Conservation (phyloP, 2,113 vertebrate genomes). For the Hemicordylus capensis region DNA sequence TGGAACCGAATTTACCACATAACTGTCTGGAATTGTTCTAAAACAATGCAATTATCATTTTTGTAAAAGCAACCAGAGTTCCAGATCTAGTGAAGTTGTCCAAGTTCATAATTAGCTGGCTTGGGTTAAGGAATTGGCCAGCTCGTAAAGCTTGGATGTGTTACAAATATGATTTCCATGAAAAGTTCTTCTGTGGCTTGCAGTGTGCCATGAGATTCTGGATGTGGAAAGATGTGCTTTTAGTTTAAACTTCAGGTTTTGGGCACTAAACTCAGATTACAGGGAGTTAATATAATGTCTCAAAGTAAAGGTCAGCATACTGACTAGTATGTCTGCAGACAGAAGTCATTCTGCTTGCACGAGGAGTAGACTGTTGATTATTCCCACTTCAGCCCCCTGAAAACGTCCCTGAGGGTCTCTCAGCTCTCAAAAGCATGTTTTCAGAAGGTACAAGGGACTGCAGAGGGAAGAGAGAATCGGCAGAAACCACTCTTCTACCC, state of each 20-base stretch:
- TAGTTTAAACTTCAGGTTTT: background rate
- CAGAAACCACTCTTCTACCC: too few relatives aligned
- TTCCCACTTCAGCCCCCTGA: too few relatives aligned
- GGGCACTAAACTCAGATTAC: background rate
- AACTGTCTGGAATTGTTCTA: constrained; percentile 29
- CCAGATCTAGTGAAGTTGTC: background rate
- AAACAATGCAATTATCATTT: background rate
- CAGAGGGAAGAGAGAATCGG: too few relatives aligned
- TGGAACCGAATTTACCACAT: constrained; percentile 25
- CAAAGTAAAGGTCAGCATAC: too few relatives aligned
- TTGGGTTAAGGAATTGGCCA: background rate
- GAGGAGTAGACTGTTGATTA: too few relatives aligned
- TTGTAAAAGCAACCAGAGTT: background rate
- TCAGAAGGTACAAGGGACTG: too few relatives aligned
- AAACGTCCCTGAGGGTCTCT: too few relatives aligned
- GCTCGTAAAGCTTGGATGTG: background rate
- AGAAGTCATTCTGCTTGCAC: too few relatives aligned
- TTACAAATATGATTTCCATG: background rate
- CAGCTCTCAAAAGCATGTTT: too few relatives aligned
- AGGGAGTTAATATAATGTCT: background rate
- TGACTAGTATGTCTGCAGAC: too few relatives aligned
- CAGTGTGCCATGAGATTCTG: background rate
- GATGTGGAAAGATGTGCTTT: background rate
- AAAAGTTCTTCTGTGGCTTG: too few relatives aligned
- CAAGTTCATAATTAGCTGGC: background rate